A percentile compares a stretch with the other conserved stretches of the same genome.
phyloP scores from a whole-genome alignment of 2,888 invertebrate species.

The Platycnemis pennipes region DNA sequence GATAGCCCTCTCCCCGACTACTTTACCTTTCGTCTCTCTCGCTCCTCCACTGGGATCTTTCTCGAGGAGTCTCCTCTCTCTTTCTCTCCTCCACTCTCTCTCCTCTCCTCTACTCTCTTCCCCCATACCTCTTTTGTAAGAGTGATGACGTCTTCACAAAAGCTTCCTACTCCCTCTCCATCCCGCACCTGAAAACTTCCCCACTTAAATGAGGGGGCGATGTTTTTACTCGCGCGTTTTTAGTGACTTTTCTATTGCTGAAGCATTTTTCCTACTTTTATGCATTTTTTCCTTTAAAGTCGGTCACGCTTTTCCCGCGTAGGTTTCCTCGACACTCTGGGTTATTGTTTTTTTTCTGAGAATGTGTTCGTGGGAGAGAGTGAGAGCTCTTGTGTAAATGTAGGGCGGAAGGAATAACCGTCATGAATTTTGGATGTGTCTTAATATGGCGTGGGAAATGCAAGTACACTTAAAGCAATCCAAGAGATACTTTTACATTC shows the following conservation, averaged over 20 bases:
- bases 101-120: background rate
- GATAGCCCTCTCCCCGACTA: background rate
- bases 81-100: background rate
- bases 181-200: background rate
- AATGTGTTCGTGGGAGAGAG: background rate
- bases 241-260: background rate
- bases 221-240: background rate
- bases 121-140: background rate
- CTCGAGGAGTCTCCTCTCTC: background rate
- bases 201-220: background rate
- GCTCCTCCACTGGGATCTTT: background rate
- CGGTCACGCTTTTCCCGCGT: constrained; percentile 19
- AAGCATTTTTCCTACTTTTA: background rate
- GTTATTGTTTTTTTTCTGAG: background rate
- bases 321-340: background rate
- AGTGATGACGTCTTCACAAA: constrained; percentile 4
- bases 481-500: background rate
- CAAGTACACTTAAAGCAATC: background rate
- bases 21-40: background rate
- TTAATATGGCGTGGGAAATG: background rate
- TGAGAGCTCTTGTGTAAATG: background rate
- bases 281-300: background rate
- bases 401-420: background rate
- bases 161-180: background rate
- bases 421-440: background rate